Percentiles rank a stretch among this genome's conserved stretches.
Evolutionary conservation across 2,888 invertebrate genomes (phyloP).

Genomic region (Volucella zonaria): DNA sequence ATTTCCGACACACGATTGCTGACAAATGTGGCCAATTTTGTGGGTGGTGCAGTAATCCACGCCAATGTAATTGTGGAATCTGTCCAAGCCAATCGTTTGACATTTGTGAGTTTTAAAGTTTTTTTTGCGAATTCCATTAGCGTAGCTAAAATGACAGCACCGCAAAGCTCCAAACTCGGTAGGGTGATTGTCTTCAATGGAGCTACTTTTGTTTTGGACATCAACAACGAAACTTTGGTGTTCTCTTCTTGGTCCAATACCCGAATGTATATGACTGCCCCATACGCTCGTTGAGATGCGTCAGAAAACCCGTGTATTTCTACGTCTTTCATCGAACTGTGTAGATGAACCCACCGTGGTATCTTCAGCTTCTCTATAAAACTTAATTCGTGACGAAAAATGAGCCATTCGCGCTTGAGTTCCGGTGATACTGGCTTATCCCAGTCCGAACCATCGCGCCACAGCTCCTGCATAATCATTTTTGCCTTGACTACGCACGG

Average conservation of each 20-base stretch:
- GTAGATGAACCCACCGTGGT: background rate
- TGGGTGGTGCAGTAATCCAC: too few relatives aligned
- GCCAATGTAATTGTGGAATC: too few relatives aligned
- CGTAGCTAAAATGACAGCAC: too few relatives aligned
- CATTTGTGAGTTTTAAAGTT: background rate
- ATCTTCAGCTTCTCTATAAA: background rate
- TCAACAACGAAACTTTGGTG: too few relatives aligned
- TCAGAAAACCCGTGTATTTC: background rate
- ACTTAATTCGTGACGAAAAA: background rate
- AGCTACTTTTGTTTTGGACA: too few relatives aligned
- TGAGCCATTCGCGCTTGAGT: background rate
- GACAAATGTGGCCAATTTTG: too few relatives aligned
- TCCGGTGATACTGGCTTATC: background rate
- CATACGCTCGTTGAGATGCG: background rate
- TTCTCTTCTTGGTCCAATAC: background rate
- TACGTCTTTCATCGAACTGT: background rate
- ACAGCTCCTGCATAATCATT: background rate
- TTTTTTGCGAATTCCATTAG: background rate
- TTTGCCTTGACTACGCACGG: background rate
- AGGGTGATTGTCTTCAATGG: too few relatives aligned
- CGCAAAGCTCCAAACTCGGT: too few relatives aligned
- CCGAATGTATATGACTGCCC: background rate
- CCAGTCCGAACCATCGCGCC: background rate
- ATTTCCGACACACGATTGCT: too few relatives aligned
- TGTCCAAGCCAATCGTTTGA: background rate